Evolutionary conservation across 2,113 vertebrate genomes (phyloP).

Genomic region (Anhinga rufa): DNA sequence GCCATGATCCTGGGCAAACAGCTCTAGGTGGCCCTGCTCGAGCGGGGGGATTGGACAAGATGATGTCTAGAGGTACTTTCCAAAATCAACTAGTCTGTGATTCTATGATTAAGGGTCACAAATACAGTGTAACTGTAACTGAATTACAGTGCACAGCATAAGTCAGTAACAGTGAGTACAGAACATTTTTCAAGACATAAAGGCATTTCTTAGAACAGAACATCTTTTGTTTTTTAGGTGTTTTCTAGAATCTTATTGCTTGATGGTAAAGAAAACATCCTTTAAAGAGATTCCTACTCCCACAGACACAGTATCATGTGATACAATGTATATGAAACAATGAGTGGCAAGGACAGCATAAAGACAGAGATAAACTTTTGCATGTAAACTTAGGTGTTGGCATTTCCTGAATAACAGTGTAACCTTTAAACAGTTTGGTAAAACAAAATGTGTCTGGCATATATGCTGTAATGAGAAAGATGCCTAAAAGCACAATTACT

Average conservation of each 20-base stretch:
- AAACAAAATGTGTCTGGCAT: constrained; percentile 6
- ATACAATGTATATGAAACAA: neutral
- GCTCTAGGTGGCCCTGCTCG: neutral
- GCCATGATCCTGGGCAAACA: neutral
- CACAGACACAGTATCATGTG: neutral
- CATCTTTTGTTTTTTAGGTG: neutral
- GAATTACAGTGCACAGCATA: neutral
- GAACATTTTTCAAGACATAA: neutral
- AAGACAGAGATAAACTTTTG: neutral
- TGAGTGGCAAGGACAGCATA: neutral
- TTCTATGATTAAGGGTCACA: neutral
- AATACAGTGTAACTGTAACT: neutral
- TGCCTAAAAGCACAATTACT: neutral
- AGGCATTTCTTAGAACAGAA: neutral
- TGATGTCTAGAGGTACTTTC: neutral
- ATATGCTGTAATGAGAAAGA: neutral
- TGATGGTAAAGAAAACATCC: neutral
- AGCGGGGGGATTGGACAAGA: neutral
- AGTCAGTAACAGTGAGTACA: neutral
- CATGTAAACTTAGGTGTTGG: neutral
- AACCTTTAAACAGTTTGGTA: constrained; percentile 29
- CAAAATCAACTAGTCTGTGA: neutral
- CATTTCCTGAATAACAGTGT: constrained; percentile 34
- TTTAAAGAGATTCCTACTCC: neutral
- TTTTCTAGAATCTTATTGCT: neutral